Evolutionary conservation across 1,140 invertebrate species (phyloP).

Genomic region (Cecropterus lyciades): DNA sequence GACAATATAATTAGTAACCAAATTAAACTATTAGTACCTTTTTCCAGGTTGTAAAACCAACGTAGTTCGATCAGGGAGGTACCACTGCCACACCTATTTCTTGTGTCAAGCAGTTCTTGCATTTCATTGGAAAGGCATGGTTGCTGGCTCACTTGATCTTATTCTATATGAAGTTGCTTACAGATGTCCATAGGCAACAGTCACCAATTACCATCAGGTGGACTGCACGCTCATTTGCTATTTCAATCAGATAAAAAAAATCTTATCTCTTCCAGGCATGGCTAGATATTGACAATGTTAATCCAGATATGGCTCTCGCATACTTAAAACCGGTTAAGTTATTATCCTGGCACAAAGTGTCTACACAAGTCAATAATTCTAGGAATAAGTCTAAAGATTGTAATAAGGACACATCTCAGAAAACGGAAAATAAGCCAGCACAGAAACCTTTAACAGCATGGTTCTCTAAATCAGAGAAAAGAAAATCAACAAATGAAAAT

Average conservation of each 20-base stretch:
- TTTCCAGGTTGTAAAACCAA: too few relatives aligned
- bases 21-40: constrained; percentile 12
- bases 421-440: constrained; percentile 53
- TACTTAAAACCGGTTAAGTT: constrained; percentile 82
- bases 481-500: constrained; percentile 47
- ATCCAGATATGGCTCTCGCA: constrained; percentile 83
- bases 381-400: constrained; percentile 89
- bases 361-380: constrained; percentile 89
- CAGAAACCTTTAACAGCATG: constrained; percentile 71
- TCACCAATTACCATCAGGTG: too few relatives aligned
- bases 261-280: constrained; percentile 86
- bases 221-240: too few relatives aligned
- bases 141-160: too few relatives aligned
- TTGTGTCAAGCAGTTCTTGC: too few relatives aligned
- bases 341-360: constrained; percentile 89
- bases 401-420: constrained; percentile 82
- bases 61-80: too few relatives aligned
- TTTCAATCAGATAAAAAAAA: too few relatives aligned
- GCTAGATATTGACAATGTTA: constrained; percentile 87
- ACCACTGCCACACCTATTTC: too few relatives aligned
- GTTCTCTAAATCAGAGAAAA: constrained; percentile 60
- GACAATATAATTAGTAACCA: too few relatives aligned
- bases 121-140: too few relatives aligned
- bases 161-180: too few relatives aligned
- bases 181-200: too few relatives aligned